phyloP scores from a whole-genome alignment of 2,113 vertebrate species.

The Hiodon alosoides region DNA sequence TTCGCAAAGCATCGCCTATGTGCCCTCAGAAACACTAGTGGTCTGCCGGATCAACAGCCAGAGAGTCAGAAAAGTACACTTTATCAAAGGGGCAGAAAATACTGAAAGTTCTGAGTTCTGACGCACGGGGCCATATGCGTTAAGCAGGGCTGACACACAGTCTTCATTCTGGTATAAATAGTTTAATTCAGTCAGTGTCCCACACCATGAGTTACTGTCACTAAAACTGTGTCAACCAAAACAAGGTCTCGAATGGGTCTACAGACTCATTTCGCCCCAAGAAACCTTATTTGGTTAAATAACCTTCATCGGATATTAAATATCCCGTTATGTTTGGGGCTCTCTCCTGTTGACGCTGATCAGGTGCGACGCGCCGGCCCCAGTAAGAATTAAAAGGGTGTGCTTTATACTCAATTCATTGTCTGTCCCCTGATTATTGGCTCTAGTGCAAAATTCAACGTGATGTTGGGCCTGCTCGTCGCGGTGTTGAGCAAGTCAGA shows the following conservation, averaged over 20 bases:
- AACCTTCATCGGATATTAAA: conserved; percentile 52
- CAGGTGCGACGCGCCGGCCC: no score
- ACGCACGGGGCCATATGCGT: background rate
- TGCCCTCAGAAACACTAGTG: conserved; percentile 36
- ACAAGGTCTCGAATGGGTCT: background rate
- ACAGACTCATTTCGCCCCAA: conserved; percentile 31
- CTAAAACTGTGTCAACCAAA: conserved; percentile 27
- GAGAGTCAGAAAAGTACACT: conserved; percentile 31
- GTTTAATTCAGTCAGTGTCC: conserved; percentile 30
- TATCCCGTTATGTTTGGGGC: background rate
- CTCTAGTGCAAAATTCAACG: conserved; percentile 65
- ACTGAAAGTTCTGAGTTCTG: conserved; percentile 15
- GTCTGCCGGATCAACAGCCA: conserved; percentile 27
- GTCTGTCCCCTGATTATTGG: conserved; percentile 27
- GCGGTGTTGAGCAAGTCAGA: conserved; percentile 24
- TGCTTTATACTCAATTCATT: conserved; percentile 28
- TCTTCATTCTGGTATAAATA: conserved; percentile 2
- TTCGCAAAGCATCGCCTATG: conserved; percentile 41
- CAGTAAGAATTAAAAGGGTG: background rate
- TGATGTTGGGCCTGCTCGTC: conserved; percentile 58
- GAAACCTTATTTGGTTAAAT: conserved; percentile 35
- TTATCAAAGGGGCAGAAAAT: conserved; percentile 15
- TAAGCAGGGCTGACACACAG: background rate
- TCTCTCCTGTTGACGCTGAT: no score
- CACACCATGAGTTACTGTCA: conserved; percentile 23